phyloP scores from a whole-genome alignment of 1,140 invertebrate genomes.

The Eupeodes corollae region DNA sequence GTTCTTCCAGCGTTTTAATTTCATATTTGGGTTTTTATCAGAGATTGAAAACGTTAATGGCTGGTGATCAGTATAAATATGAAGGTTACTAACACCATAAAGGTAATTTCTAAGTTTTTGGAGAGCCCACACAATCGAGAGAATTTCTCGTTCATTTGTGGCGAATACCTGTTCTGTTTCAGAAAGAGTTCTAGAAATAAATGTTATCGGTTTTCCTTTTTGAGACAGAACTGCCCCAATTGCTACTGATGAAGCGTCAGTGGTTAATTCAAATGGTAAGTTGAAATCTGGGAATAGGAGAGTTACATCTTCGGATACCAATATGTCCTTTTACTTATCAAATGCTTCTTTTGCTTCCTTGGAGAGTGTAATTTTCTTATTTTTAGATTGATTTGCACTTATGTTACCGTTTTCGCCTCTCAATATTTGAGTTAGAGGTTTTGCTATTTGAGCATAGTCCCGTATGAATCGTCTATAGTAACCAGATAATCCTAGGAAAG shows the following conservation, averaged over 20 bases:
- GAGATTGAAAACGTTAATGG: conserved; percentile 6
- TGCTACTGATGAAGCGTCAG: conserved; percentile 18
- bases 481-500: too few relatives aligned
- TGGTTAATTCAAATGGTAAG: conserved; percentile 26
- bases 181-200: conserved; percentile 4
- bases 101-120: conserved; percentile 6
- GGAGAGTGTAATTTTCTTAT: not conserved
- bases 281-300: conserved; percentile 22
- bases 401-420: conserved; percentile 6
- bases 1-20: conserved; percentile 40
- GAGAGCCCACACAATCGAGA: conserved; percentile 7
- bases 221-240: conserved; percentile 29
- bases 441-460: too few relatives aligned
- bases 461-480: too few relatives aligned
- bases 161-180: conserved; percentile 3
- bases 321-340: conserved; percentile 7
- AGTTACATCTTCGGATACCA: conserved; percentile 9
- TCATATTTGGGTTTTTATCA: conserved; percentile 7
- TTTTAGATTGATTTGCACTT: conserved; percentile 3
- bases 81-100: conserved; percentile 1
- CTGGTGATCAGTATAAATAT: conserved; percentile 9
- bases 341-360: conserved; percentile 4
- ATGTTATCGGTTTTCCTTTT: conserved; percentile 1
- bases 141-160: conserved; percentile 5
- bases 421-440: conserved; percentile 1